Percentiles rank a stretch among this genome's conserved stretches.
phyloP scores from a whole-genome alignment of 2,888 invertebrate genomes.

The Caradrina clavipalpis region DNA sequence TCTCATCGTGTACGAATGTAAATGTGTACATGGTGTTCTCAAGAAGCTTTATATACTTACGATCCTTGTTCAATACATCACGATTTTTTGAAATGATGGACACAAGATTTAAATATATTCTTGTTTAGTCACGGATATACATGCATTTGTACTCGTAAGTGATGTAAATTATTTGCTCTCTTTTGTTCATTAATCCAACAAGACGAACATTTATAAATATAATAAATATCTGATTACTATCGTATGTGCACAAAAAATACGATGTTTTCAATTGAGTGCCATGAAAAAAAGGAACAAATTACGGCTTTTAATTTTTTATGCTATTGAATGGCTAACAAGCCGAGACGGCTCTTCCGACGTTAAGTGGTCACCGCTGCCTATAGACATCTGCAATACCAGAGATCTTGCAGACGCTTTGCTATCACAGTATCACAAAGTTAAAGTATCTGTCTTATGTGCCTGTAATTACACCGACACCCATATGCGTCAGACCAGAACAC shows the following conservation, averaged over 20 bases:
- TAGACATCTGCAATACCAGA: too few species aligned
- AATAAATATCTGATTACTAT: background rate
- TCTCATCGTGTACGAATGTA: constrained; percentile 74
- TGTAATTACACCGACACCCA: too few species aligned
- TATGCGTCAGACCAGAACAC: too few species aligned
- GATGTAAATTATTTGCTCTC: background rate
- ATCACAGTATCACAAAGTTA: too few species aligned
- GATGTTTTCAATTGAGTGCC: background rate
- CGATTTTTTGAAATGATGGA: constrained; percentile 72
- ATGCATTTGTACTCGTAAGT: constrained; percentile 10
- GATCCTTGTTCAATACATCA: constrained; percentile 77
- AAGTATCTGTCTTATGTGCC: too few species aligned
- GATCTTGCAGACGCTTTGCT: too few species aligned
- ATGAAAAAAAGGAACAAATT: too few species aligned
- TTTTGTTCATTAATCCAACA: constrained; percentile 28
- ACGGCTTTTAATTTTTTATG: too few species aligned
- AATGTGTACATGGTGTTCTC: constrained; percentile 73
- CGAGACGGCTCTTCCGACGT: too few species aligned
- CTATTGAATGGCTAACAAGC: too few species aligned
- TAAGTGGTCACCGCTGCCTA: too few species aligned
- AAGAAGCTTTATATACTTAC: constrained; percentile 79
- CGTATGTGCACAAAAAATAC: background rate
- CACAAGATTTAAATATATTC: constrained; percentile 29
- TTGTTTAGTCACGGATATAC: constrained; percentile 48
- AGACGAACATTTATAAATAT: background rate